Percentiles rank a stretch among this genome's conserved stretches.
Conservation (phyloP, 2,113 vertebrate genomes). For the Rhadina sibilatrix region DNA sequence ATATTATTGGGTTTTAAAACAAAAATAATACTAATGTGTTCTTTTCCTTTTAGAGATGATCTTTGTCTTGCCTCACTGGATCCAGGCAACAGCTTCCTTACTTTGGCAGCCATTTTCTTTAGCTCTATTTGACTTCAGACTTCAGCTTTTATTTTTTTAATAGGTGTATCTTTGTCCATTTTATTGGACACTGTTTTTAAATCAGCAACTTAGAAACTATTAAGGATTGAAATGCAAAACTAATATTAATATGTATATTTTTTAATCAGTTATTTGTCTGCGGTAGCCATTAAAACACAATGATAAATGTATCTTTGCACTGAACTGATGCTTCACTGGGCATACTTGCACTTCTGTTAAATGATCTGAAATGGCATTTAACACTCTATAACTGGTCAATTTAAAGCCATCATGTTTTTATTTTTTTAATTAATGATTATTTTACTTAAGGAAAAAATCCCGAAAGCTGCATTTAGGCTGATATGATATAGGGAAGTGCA, state of each 20-base stretch:
- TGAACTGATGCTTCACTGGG: background rate
- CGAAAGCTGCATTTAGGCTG: background rate
- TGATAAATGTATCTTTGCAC: background rate
- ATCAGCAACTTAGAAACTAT: background rate
- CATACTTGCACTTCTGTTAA: background rate
- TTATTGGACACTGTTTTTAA: background rate
- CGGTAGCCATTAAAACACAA: background rate
- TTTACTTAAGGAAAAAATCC: background rate
- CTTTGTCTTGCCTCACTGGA: background rate
- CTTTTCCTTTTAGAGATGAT: background rate
- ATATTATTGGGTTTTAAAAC: background rate
- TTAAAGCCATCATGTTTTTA: background rate
- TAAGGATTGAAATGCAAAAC: background rate
- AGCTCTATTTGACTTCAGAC: background rate
- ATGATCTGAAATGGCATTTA: background rate
- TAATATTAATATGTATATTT: background rate
- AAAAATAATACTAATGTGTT: background rate
- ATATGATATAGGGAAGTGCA: rapidly evolving
- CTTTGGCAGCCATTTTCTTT: constrained; percentile 34
- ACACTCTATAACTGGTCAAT: background rate
- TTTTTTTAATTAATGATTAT: background rate
- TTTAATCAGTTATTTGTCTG: background rate
- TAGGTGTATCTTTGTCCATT: background rate
- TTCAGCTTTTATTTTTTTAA: background rate
- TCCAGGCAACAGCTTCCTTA: background rate